Conservation (phyloP, 2,797 vertebrate species). For the Semaprochilodus insignis region DNA sequence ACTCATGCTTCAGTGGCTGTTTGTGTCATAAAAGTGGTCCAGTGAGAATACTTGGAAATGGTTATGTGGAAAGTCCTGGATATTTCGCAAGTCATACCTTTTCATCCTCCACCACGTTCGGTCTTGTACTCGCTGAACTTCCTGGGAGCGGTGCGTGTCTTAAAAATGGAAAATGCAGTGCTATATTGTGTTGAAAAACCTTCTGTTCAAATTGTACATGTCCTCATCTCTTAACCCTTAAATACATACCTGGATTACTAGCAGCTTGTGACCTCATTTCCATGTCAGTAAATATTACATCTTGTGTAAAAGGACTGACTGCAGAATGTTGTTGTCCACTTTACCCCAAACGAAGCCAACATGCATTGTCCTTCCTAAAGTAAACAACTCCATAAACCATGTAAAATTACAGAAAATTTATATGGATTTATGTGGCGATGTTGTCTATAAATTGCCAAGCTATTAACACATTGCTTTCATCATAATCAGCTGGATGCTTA, state of each 20-base stretch:
- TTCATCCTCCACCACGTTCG: background rate
- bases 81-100: background rate
- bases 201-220: conserved; percentile 5
- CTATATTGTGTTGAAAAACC: background rate
- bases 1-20: background rate
- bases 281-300: no score
- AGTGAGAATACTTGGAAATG: conserved; percentile 29
- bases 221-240: background rate
- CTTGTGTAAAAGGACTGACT: no score
- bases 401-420: no score
- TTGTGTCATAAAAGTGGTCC: conserved; percentile 13
- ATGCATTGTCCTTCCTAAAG: no score
- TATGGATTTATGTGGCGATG: no score
- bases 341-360: no score
- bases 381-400: no score
- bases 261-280: background rate
- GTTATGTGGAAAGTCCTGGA: conserved; percentile 1
- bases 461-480: no score
- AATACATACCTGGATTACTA: background rate
- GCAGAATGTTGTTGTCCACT: no score
- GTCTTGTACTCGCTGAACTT: background rate
- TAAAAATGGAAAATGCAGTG: background rate
- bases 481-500: no score
- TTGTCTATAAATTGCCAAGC: no score
- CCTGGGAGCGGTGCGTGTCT: background rate